Evolutionary conservation across 2,888 invertebrate genomes (phyloP), one percentile per base, ranked within the genome.

Genomic region (Aporophyla nigra): DNA sequence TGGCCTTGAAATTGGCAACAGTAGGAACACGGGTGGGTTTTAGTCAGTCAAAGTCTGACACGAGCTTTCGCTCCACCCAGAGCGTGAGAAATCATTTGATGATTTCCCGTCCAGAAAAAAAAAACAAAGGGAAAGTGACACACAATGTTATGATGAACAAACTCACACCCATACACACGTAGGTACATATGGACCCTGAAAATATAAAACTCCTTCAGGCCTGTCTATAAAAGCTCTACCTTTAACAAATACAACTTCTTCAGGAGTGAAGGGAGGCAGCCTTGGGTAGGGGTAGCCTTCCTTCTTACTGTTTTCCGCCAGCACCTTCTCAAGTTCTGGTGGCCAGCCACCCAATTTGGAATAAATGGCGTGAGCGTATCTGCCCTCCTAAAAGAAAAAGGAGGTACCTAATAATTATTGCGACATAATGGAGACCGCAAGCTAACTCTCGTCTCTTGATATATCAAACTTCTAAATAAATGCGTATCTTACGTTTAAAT

Each of bases 301-400:
- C 19, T 78, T 83, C 27, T 53, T 82, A 72, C 93, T 92, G 40
- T 90, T 89, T 33, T 92, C 89, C 0, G 86, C 90, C 6, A 94
- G 75, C 0, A 84, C 1, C 43, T 84, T 84, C 75, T 93, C 92
- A 0, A 94, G 53, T 0, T 78, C 69, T 0, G 90, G 87, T 0
- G 94, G 95, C 93, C 94, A 94, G 0, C 94, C 94, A 0, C 94
- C 95, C 33, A 87, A 83, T 33, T 91, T 88, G 0, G 93, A 91
- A 78, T 83, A 94, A 2, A 94, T 90, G 0, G 94, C 87, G 58
- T 94, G 91, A 0, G 88, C 83, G 53, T 85, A 91, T 5, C 91
- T 83, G 0, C 91, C 90, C 9, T 59, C 84, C 91, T 91, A 24
- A 54, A 71, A 58, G 27, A 58, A 27, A 58, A 58, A 16, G 56